Evolutionary conservation across 2,797 vertebrate species (phyloP).

Genomic region (Thaleichthys pacificus): DNA sequence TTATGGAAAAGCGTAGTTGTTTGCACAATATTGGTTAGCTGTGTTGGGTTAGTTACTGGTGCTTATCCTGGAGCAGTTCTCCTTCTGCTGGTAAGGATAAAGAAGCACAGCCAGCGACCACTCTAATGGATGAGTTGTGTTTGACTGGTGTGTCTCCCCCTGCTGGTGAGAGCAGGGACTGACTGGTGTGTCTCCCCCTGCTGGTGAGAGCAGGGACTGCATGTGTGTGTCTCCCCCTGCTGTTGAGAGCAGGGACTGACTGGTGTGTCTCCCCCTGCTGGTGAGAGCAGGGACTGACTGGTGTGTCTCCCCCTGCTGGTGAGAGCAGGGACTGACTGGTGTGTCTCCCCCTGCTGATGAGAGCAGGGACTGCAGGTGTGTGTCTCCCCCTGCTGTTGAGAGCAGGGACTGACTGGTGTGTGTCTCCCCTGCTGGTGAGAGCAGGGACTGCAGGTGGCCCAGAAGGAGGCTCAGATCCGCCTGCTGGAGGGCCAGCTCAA

Average conservation of each 20-base stretch:
- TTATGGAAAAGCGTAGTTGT: too few relatives aligned
- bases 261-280: background rate
- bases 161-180: background rate
- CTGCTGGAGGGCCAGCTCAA: conserved; percentile 91
- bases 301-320: background rate
- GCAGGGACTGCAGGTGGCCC: conserved; percentile 93
- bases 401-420: background rate
- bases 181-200: background rate
- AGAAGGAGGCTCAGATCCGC: conserved; percentile 93
- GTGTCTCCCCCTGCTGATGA: conserved; percentile 9
- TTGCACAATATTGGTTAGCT: too few relatives aligned
- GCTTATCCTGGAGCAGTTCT: too few relatives aligned
- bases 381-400: conserved; percentile 3
- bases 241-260: rapidly evolving
- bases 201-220: conserved; percentile 45
- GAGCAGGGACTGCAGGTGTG: rapidly evolving
- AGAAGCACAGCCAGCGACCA: too few relatives aligned
- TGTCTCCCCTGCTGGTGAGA: background rate
- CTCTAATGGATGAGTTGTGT: background rate
- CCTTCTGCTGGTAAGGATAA: too few relatives aligned
- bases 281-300: background rate
- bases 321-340: conserved; percentile 44
- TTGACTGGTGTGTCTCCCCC: background rate
- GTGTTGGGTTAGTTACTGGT: too few relatives aligned
- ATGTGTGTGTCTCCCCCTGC: conserved; percentile 1